A percentile compares a stretch with the other conserved stretches of the same genome.
These are phyloP conservation scores for Paraescarpia echinospica DNA, from an alignment of 1,140 invertebrate species.

Conservation along the genomic window DNA sequence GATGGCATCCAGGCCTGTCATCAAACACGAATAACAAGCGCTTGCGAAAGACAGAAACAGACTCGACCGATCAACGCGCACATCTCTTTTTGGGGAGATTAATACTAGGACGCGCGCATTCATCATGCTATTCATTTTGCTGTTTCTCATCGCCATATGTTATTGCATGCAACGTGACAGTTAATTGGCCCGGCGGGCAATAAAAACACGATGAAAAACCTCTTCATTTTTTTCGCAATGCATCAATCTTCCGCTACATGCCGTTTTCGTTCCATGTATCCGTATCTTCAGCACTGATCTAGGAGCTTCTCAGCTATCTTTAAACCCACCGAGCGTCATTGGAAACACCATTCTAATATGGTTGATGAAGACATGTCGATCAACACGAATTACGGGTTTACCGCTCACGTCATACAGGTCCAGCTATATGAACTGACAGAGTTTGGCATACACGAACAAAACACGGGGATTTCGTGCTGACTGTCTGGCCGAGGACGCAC, in stretches of 20 bases:
- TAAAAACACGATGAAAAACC: not conserved
- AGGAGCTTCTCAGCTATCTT: not conserved
- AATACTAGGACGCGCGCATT: not conserved
- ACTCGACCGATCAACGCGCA: not conserved
- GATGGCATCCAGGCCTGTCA: not conserved
- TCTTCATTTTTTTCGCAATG: not conserved
- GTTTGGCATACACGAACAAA: too few species aligned
- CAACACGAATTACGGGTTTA: too few species aligned
- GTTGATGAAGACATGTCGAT: too few species aligned
- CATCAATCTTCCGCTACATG: not conserved
- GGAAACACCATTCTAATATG: not conserved
- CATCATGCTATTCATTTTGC: not conserved
- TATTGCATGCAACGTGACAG: not conserved
- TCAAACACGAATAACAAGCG: not conserved
- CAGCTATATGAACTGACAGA: too few species aligned
- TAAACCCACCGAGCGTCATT: not conserved
- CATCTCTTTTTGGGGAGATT: not conserved
- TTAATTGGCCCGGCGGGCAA: not conserved
- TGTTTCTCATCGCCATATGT: not conserved
- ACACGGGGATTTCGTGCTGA: too few species aligned
- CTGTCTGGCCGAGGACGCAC: too few species aligned
- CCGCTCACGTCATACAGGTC: too few species aligned
- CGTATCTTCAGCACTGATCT: not conserved
- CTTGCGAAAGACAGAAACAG: not conserved
- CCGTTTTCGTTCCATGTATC: not conserved